phyloP scores from a whole-genome alignment of 2,113 vertebrate species.

The Pedetes capensis region DNA sequence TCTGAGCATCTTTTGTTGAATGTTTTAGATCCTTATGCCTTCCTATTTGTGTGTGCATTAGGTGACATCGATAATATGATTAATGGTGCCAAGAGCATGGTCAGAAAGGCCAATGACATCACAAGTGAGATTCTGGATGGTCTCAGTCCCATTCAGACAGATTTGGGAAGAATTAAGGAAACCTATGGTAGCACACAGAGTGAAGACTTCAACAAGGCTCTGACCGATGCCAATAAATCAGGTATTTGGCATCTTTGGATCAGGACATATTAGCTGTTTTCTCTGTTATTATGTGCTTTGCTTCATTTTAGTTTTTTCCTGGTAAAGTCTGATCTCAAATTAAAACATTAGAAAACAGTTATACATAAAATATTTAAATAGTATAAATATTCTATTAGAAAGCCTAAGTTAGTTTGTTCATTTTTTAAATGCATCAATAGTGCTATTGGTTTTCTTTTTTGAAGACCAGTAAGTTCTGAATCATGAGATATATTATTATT shows the following conservation, averaged over 20 bases:
- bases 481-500: not conserved
- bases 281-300: not conserved
- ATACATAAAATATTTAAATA: not conserved
- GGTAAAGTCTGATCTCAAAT: not conserved
- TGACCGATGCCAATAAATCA: slow-evolving; percentile 84
- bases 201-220: slow-evolving; percentile 80
- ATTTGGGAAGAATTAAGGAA: slow-evolving; percentile 86
- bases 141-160: slow-evolving; percentile 86
- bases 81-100: slow-evolving; percentile 83
- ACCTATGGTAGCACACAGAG: slow-evolving; percentile 74
- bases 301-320: not conserved
- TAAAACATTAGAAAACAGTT: not conserved
- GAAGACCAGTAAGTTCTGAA: not conserved
- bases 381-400: not conserved
- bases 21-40: not conserved
- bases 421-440: not conserved
- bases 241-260: slow-evolving; percentile 62
- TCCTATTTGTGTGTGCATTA: slow-evolving; percentile 76
- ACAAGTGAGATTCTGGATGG: slow-evolving; percentile 84
- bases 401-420: no score
- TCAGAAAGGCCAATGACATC: slow-evolving; percentile 82
- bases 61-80: slow-evolving; percentile 87
- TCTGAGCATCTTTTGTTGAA: not conserved
- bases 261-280: not conserved
- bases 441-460: not conserved